Evolutionary conservation across 1,140 invertebrate species (phyloP).

Genomic region (Ephestia elutella): DNA sequence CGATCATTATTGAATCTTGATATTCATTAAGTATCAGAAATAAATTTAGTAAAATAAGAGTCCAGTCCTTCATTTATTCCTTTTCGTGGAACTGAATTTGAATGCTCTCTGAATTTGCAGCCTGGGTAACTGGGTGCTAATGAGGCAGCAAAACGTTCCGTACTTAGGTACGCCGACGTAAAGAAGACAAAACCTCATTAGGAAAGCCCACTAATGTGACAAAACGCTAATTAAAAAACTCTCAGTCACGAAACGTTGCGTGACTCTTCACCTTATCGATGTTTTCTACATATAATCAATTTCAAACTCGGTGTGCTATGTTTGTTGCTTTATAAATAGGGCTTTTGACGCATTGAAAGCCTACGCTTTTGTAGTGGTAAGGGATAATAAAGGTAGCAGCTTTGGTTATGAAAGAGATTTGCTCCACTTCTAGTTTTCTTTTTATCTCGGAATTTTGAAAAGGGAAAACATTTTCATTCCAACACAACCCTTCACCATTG

Average conservation of each 20-base stretch:
- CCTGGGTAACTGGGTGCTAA: not conserved
- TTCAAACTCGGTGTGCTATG: not conserved
- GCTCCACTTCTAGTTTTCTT: slow-evolving; percentile 3
- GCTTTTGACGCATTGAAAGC: not conserved
- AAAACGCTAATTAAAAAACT: slow-evolving; percentile 27
- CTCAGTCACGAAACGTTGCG: slow-evolving; percentile 26
- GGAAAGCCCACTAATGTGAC: slow-evolving; percentile 25
- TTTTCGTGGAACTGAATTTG: too few species aligned
- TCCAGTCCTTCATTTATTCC: too few species aligned
- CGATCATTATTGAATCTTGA: too few species aligned
- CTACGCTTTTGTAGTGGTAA: not conserved
- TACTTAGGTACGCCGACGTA: not conserved
- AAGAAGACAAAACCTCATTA: slow-evolving; percentile 25
- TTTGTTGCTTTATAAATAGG: slow-evolving; percentile 1
- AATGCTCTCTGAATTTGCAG: too few species aligned
- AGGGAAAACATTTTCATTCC: not conserved
- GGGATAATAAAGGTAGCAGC: not conserved
- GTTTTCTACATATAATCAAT: slow-evolving; percentile 11
- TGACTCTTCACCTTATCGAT: slow-evolving; percentile 11
- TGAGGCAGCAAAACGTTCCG: not conserved
- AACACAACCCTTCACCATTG: not conserved
- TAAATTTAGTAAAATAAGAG: too few species aligned
- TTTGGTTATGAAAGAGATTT: slow-evolving; percentile 1
- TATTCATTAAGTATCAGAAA: too few species aligned
- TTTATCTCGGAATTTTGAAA: not conserved